phyloP scores from a whole-genome alignment of 2,888 invertebrate species.

The Altica lythri region DNA sequence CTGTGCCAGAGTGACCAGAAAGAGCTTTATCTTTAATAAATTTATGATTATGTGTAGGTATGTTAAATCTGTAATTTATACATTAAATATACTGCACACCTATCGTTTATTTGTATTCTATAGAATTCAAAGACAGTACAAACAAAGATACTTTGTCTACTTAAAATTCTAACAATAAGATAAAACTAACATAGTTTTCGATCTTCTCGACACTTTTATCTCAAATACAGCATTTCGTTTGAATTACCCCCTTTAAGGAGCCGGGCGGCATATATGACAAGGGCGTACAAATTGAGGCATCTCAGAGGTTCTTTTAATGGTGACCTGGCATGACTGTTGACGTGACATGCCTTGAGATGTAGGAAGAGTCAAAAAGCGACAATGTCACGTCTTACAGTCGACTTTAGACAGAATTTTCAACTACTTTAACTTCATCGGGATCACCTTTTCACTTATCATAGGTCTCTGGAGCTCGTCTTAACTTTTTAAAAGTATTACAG shows the following conservation, averaged over 20 bases:
- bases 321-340: slow-evolving; percentile 51
- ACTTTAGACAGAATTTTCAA: slow-evolving; percentile 41
- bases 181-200: slow-evolving; percentile 8
- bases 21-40: no score
- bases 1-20: no score
- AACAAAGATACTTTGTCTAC: no score
- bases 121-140: no score
- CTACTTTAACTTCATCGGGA: slow-evolving; percentile 46
- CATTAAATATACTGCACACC: no score
- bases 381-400: slow-evolving; percentile 33
- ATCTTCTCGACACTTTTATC: neutral
- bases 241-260: slow-evolving; percentile 4
- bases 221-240: slow-evolving; percentile 10
- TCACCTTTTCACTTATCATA: slow-evolving; percentile 49
- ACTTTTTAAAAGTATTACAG: slow-evolving; percentile 38
- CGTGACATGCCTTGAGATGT: slow-evolving; percentile 50
- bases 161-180: neutral
- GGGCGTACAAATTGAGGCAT: slow-evolving; percentile 55
- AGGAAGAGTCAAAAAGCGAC: slow-evolving; percentile 38
- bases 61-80: no score
- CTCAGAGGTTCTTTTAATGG: slow-evolving; percentile 51
- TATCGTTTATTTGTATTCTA: no score
- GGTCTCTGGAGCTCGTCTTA: slow-evolving; percentile 36
- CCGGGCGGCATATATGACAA: neutral
- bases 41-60: no score